phyloP scores from a whole-genome alignment of 2,888 invertebrate species.

The Pycnomerus fuliginosus region DNA sequence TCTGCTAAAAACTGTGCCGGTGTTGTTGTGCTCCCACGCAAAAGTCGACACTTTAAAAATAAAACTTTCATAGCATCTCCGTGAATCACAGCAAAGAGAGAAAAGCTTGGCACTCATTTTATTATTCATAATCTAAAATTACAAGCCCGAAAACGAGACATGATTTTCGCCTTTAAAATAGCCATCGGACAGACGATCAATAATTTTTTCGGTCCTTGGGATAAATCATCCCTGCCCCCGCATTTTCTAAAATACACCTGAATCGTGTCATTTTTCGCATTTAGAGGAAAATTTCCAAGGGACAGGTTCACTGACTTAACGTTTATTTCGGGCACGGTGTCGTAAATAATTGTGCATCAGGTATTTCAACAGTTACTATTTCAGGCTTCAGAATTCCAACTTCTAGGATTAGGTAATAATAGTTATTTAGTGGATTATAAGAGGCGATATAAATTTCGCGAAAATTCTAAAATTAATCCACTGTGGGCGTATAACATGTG shows the following conservation, averaged over 20 bases:
- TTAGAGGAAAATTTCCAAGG: too few relatives aligned
- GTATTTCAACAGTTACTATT: conserved; percentile 10
- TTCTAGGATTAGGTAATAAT: conserved; percentile 13
- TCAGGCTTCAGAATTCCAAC: conserved; percentile 4
- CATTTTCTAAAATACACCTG: too few relatives aligned
- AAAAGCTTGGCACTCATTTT: conserved; percentile 30
- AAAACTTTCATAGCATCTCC: conserved; percentile 27
- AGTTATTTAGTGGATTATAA: conserved; percentile 7
- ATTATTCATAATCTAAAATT: conserved; percentile 38
- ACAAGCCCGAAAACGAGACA: conserved; percentile 10
- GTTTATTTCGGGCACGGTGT: conserved; percentile 2
- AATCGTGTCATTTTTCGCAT: too few relatives aligned
- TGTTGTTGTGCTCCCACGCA: conserved; percentile 39
- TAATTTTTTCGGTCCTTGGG: conserved; percentile 6
- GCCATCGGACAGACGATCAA: too few relatives aligned
- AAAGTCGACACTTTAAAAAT: conserved; percentile 23
- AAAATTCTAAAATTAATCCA: conserved; percentile 11
- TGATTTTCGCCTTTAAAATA: conserved; percentile 8
- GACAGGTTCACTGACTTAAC: conserved; percentile 13
- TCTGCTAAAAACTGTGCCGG: conserved; percentile 6
- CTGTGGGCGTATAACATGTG: conserved; percentile 14
- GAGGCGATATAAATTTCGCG: conserved; percentile 12
- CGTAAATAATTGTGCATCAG: conserved; percentile 8
- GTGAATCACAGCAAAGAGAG: conserved; percentile 35
- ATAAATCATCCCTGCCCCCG: conserved; percentile 17